phyloP scores from a whole-genome alignment of 2,797 vertebrate genomes.

The Anguilla obscura region DNA sequence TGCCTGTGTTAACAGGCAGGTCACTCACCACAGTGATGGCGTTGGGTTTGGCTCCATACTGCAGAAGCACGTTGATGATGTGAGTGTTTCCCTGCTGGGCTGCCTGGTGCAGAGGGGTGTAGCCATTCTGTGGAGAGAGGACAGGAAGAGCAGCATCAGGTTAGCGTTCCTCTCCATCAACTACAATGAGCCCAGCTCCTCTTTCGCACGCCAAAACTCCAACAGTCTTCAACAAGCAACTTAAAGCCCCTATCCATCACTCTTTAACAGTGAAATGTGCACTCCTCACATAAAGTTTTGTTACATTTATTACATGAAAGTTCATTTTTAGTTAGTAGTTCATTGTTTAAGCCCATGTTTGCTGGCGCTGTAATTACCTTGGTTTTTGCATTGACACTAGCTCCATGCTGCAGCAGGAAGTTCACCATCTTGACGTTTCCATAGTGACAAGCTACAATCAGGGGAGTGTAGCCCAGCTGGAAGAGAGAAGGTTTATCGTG shows the following conservation, averaged over 20 bases:
- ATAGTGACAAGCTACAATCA: slow-evolving; percentile 98
- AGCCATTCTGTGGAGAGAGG: slow-evolving; percentile 82
- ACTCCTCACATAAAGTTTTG: not conserved
- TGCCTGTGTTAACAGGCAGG: not conserved
- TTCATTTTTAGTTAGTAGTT: not conserved
- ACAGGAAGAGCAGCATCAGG: not conserved
- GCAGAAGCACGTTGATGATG: slow-evolving; percentile 92
- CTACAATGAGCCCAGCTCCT: not conserved
- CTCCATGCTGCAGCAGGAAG: slow-evolving; percentile 90
- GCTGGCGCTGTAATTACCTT: slow-evolving; percentile 75
- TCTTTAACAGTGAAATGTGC: not conserved
- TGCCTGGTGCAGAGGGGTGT: slow-evolving; percentile 95
- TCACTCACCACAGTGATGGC: slow-evolving; percentile 85
- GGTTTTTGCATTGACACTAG: slow-evolving; percentile 90
- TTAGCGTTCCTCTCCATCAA: not conserved
- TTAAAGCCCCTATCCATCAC: not conserved
- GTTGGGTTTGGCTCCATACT: slow-evolving; percentile 90
- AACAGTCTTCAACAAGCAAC: not conserved
- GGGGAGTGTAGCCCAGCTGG: slow-evolving; percentile 94
- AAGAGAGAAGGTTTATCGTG: slow-evolving; percentile 36
- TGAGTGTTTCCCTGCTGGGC: slow-evolving; percentile 99
- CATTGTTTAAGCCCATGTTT: not conserved
- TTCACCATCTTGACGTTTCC: slow-evolving; percentile 98
- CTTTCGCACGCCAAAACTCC: not conserved
- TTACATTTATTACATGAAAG: not conserved